Evolutionary conservation across 2,888 invertebrate genomes (phyloP), one percentile per base, ranked within the genome.

Genomic region (Heteromurus nitidus): DNA sequence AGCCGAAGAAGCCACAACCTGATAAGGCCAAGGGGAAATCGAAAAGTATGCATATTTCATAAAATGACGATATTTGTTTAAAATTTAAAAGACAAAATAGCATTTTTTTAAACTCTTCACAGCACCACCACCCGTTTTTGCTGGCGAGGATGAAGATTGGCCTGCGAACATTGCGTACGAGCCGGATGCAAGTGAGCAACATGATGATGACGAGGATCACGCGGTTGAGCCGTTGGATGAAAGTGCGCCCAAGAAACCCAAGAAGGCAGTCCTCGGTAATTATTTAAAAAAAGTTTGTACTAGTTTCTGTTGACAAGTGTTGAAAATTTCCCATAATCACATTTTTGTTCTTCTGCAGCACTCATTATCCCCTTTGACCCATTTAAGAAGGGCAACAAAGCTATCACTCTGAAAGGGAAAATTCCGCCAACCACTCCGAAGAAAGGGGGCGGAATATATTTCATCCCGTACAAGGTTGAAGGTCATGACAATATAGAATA

Each of bases 41-140:
- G 5, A 36, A 36, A 36, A 5, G 36, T 36, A 36, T 5, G 36
- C 13, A 36, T 36, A 36, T 13, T 36, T 9, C 5, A 36, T 36
- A 9, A 36, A 5, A 13, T 36, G 36, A 36, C 7, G 36, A 9
- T 36, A n/a, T n/a, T n/a, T n/a, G n/a, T n/a, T 18, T 20, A 3
- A 1, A 50, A 50, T 9, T 50, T 20, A 47, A 3, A 3, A 47
- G 3, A 9, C 18, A n/a, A 47, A 47, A 36, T 9, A 13, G 13
- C 13, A 9, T 36, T 36, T 36, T 36, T 36, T 47, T n/a, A n/a
- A 20, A 47, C 1, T 50, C 9, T 50, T 20, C 20, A 2, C 20
- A 50, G 50, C 50, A 9, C 50, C 50, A 50, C n/a, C 50, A 20
- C 50, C 50, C n/a, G n/a, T 50, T 2, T 50, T 50, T 50, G 50